Evolutionary conservation across 2,888 invertebrate genomes (phyloP).

Genomic region (Notocelia uddmanniana): DNA sequence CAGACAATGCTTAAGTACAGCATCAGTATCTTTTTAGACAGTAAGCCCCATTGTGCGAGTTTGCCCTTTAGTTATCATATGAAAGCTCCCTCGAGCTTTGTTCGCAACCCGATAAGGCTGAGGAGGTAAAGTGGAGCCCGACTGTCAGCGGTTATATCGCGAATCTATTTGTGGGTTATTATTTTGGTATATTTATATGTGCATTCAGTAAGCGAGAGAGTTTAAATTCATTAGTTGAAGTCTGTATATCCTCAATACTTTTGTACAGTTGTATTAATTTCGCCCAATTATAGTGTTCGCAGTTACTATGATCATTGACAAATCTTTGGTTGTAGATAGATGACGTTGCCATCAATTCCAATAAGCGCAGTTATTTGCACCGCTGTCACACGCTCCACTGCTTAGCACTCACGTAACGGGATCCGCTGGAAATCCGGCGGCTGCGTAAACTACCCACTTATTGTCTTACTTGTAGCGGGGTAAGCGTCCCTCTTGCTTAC

Average conservation of each 20-base stretch:
- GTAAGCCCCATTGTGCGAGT: constrained; percentile 44
- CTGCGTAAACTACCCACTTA: constrained; percentile 45
- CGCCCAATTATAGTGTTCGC: too few species aligned
- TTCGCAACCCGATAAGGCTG: constrained; percentile 43
- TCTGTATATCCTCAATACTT: background rate
- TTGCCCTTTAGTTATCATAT: constrained; percentile 47
- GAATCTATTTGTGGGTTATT: background rate
- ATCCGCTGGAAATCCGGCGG: constrained; percentile 42
- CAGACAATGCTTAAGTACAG: constrained; percentile 23
- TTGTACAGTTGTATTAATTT: background rate
- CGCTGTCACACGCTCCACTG: constrained; percentile 17
- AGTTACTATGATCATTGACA: too few species aligned
- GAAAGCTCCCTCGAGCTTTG: constrained; percentile 46
- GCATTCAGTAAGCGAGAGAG: background rate
- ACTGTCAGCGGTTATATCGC: constrained; percentile 21
- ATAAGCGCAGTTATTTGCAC: background rate
- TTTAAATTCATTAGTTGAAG: background rate
- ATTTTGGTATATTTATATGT: background rate
- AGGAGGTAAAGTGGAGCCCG: constrained; percentile 11
- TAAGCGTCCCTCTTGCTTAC: constrained; percentile 33
- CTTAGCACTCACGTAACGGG: constrained; percentile 27
- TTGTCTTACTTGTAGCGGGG: constrained; percentile 44
- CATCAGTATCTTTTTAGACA: constrained; percentile 46
- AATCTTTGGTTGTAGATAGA: too few species aligned
- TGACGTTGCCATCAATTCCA: too few species aligned